Percentiles rank a stretch among this genome's conserved stretches.
Conservation (phyloP, 2,797 vertebrate species). For the Helostoma temminkii region DNA sequence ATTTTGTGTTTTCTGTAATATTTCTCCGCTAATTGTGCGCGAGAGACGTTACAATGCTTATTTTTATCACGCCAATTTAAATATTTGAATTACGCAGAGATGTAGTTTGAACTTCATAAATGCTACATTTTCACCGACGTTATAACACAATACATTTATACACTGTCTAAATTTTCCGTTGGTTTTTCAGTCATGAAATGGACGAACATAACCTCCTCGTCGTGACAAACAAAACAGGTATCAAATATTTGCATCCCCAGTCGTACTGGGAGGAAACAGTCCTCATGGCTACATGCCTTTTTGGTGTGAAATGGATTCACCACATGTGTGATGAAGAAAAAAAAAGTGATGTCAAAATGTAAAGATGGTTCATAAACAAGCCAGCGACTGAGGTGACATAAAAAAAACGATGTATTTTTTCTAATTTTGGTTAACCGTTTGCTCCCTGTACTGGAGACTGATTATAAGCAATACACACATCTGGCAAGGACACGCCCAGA, state of each 20-base stretch:
- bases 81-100: neutral
- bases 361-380: neutral
- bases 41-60: neutral
- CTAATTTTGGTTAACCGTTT: neutral
- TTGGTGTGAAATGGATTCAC: neutral
- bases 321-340: neutral
- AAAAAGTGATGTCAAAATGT: neutral
- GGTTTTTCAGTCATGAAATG: neutral
- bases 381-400: neutral
- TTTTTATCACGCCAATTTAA: neutral
- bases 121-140: neutral
- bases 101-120: neutral
- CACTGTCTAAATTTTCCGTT: neutral
- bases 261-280: neutral
- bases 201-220: neutral
- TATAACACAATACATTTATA: neutral
- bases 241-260: neutral
- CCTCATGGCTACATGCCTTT: neutral
- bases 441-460: constrained; percentile 15
- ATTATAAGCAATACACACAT: constrained; percentile 56
- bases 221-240: constrained; percentile 2
- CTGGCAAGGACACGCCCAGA: constrained; percentile 79
- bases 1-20: neutral
- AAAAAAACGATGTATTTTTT: constrained; percentile 37
- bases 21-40: constrained; percentile 27